phyloP scores from a whole-genome alignment of 2,888 invertebrate species.

The Acrocera orbiculus region DNA sequence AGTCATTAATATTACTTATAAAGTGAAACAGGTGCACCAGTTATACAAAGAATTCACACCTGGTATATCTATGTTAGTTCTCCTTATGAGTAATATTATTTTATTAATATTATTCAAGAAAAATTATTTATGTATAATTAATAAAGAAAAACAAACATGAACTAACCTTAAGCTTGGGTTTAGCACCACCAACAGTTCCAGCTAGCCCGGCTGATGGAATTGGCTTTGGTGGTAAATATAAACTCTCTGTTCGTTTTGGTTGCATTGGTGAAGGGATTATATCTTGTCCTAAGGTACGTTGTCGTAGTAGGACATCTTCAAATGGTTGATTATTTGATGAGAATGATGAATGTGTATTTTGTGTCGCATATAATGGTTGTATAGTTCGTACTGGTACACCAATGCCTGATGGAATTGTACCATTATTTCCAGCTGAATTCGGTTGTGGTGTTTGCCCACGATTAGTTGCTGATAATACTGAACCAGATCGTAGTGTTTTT shows the following conservation, averaged over 20 bases:
- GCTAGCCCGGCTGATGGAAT: constrained; percentile 32
- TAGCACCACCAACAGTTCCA: constrained; percentile 33
- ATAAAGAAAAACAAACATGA: no score
- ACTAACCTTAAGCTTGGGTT: constrained; percentile 30
- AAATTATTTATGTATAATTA: no score
- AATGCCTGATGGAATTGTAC: constrained; percentile 39
- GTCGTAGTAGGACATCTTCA: constrained; percentile 65
- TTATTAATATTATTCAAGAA: no score
- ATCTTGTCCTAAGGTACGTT: constrained; percentile 70
- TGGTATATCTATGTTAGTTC: no score
- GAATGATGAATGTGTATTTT: constrained; percentile 23
- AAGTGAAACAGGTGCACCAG: no score
- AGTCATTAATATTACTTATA: no score
- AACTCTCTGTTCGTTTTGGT: constrained; percentile 80
- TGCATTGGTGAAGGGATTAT: constrained; percentile 74
- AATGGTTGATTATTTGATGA: constrained; percentile 43
- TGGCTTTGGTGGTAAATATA: constrained; percentile 51
- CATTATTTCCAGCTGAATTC: constrained; percentile 44
- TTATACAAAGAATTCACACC: no score
- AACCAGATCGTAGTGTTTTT: constrained; percentile 33
- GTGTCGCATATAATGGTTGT: constrained; percentile 32
- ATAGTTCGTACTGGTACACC: constrained; percentile 33
- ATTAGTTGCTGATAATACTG: no score
- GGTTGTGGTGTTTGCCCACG: constrained; percentile 31
- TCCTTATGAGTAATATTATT: no score